Percentiles rank a stretch among this genome's conserved stretches.
Conservation (phyloP, 2,888 invertebrate species). For the Drosophila setosimentum region DNA sequence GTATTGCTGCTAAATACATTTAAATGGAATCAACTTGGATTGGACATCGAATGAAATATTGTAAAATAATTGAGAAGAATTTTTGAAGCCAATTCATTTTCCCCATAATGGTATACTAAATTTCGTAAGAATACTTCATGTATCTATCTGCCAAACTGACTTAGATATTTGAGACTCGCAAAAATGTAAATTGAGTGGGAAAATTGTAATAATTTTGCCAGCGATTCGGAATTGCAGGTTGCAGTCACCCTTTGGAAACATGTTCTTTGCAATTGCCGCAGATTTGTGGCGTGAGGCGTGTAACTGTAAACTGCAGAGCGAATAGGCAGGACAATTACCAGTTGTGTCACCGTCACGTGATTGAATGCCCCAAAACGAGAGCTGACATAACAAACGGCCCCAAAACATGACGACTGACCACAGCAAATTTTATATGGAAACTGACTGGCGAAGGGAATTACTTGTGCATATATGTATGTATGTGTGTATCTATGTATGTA, state of each 20-base stretch:
- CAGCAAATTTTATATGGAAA: slow-evolving; percentile 70
- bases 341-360: slow-evolving; percentile 54
- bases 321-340: slow-evolving; percentile 29
- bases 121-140: neutral
- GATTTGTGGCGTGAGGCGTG: slow-evolving; percentile 44
- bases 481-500: neutral
- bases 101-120: neutral
- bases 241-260: neutral
- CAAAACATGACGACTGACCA: slow-evolving; percentile 59
- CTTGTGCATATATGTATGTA: slow-evolving; percentile 26
- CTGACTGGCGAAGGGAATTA: slow-evolving; percentile 50
- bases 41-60: neutral
- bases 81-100: neutral
- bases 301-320: slow-evolving; percentile 41
- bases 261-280: slow-evolving; percentile 1
- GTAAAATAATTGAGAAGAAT: neutral
- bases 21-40: neutral
- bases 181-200: slow-evolving; percentile 7
- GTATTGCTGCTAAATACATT: neutral
- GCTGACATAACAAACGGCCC: slow-evolving; percentile 10
- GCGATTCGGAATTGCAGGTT: neutral
- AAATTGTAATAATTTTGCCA: neutral
- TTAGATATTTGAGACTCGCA: neutral
- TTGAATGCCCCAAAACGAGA: slow-evolving; percentile 45
- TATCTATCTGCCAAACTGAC: neutral